These are phyloP conservation scores for Drosophila diplacantha DNA, from an alignment of 2,888 invertebrate species.

Conservation along the genomic window DNA sequence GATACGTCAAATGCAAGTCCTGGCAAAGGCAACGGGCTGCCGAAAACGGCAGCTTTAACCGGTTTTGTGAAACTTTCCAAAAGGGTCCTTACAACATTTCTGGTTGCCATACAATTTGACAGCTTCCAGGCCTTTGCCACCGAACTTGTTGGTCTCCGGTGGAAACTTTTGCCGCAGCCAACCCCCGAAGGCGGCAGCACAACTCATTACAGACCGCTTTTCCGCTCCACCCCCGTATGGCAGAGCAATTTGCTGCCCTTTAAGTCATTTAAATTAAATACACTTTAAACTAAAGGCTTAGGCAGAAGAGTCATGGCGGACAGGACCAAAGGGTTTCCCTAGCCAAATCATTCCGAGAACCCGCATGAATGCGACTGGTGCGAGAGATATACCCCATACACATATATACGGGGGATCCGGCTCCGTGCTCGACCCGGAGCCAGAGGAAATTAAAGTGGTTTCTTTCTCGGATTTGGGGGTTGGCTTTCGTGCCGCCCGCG, in stretches of 20 bases:
- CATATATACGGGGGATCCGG: conserved; percentile 3
- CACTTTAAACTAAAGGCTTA: conserved; percentile 57
- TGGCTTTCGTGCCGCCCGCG: conserved; percentile 51
- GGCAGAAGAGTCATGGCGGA: conserved; percentile 49
- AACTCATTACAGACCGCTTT: conserved; percentile 26
- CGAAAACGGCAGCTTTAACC: conserved; percentile 23
- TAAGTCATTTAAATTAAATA: conserved; percentile 68
- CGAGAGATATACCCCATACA: conserved; percentile 47
- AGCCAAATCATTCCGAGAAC: conserved; percentile 33
- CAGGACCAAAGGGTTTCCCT: conserved; percentile 29
- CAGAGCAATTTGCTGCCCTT: conserved; percentile 44
- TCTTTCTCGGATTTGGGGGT: conserved; percentile 45
- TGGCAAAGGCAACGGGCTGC: not conserved
- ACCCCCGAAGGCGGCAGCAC: conserved; percentile 21
- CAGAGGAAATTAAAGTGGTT: conserved; percentile 70
- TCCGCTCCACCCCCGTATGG: conserved; percentile 2
- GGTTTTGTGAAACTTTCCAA: conserved; percentile 24
- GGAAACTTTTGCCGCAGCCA: conserved; percentile 30
- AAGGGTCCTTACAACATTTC: conserved; percentile 19
- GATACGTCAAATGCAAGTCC: conserved; percentile 35
- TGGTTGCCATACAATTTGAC: conserved; percentile 35
- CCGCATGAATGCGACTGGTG: conserved; percentile 38
- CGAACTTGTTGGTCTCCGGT: conserved; percentile 41
- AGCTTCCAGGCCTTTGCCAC: conserved; percentile 23
- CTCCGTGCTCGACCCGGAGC: conserved; percentile 36